These are phyloP conservation scores for Chaenodraco wilsoni DNA, from an alignment of 2,797 vertebrate genomes.

Conservation along the genomic window DNA sequence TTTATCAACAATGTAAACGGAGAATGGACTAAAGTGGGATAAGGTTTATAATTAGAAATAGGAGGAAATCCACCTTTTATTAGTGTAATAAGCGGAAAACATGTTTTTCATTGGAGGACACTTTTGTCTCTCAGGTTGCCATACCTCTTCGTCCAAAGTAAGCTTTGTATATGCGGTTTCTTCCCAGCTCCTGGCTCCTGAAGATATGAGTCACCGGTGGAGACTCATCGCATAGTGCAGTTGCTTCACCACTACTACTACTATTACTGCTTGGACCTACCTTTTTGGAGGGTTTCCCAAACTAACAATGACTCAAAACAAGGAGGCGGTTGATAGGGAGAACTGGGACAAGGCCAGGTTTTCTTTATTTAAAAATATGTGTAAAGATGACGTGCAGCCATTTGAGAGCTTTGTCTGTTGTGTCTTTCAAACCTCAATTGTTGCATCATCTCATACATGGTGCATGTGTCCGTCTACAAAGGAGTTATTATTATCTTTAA, in stretches of 20 bases:
- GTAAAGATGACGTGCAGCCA: neutral
- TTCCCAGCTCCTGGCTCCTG: conserved; percentile 48
- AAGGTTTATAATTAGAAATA: neutral
- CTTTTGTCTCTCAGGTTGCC: neutral
- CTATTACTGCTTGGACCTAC: conserved; percentile 19
- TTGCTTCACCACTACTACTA: conserved; percentile 31
- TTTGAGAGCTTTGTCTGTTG: neutral
- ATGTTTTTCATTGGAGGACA: neutral
- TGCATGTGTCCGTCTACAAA: neutral
- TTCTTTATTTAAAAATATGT: neutral
- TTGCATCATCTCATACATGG: neutral
- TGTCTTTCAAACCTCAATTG: neutral
- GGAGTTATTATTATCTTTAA: neutral
- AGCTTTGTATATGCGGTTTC: conserved; percentile 21
- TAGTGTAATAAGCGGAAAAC: neutral
- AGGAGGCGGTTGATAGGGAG: conserved; percentile 25
- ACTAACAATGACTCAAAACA: conserved; percentile 50
- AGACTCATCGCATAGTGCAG: conserved; percentile 48
- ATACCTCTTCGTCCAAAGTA: neutral
- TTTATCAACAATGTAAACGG: conserved; percentile 24
- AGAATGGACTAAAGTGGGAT: neutral
- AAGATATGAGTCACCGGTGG: conserved; percentile 52
- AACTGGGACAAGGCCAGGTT: conserved; percentile 35
- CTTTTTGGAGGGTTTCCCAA: conserved; percentile 55
- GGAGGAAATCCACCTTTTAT: neutral